These are phyloP conservation scores for Pimpla rufipes DNA, from an alignment of 2,888 invertebrate genomes.

Conservation along the genomic window DNA sequence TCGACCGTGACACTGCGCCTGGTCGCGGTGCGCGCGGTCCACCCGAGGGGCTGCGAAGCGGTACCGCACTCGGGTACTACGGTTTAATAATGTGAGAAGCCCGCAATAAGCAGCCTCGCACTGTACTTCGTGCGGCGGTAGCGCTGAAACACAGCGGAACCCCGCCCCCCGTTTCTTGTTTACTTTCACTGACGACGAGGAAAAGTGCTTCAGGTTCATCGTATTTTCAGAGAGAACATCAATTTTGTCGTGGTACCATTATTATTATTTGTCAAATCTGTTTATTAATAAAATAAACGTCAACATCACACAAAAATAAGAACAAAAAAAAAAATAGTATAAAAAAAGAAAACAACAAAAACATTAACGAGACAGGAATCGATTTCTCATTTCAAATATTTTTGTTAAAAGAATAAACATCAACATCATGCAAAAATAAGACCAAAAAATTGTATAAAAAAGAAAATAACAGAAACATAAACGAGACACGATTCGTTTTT, in stretches of 20 bases:
- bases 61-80: neutral
- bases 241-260: no score
- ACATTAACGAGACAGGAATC: conserved; percentile 38
- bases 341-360: conserved; percentile 40
- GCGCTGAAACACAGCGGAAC: neutral
- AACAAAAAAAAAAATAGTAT: conserved; percentile 13
- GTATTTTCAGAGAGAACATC: conserved; percentile 35
- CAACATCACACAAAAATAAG: conserved; percentile 29
- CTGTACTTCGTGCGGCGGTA: neutral
- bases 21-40: neutral
- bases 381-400: neutral
- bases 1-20: conserved; percentile 18
- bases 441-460: conserved; percentile 34
- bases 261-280: neutral
- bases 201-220: conserved; percentile 5
- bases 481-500: conserved; percentile 37
- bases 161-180: neutral
- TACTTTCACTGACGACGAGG: conserved; percentile 56
- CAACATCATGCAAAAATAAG: conserved; percentile 29
- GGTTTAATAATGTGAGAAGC: conserved; percentile 27
- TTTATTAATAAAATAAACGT: conserved; percentile 50
- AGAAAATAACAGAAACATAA: conserved; percentile 27
- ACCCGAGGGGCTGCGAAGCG: neutral
- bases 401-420: conserved; percentile 50
- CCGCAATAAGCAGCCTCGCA: neutral